Percentiles rank a stretch among this genome's conserved stretches.
Evolutionary conservation across 92 coral and sea anemone genomes (phyloP).

Genomic region (Zoanthus solanderi): DNA sequence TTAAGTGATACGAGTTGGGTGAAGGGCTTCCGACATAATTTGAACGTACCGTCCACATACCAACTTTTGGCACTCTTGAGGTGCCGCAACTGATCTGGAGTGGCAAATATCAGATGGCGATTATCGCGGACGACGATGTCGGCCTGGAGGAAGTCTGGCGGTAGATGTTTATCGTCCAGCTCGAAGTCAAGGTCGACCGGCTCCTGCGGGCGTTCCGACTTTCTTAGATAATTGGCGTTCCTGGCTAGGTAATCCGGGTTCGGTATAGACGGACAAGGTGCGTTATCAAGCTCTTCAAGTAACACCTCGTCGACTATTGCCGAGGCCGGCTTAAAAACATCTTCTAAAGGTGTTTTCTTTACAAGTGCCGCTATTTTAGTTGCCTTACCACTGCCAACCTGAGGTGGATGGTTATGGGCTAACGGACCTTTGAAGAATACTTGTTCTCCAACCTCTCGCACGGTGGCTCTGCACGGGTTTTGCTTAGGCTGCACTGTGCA

Average conservation of each 20-base stretch:
- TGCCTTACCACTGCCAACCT: conserved; percentile 34
- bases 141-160: too few species aligned
- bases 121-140: background rate
- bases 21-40: conserved; percentile 6
- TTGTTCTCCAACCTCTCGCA: background rate
- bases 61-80: conserved; percentile 19
- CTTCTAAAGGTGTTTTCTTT: background rate
- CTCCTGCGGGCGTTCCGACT: conserved; percentile 5
- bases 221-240: background rate
- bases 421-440: background rate
- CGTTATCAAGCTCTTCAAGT: too few species aligned
- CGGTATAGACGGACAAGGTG: background rate
- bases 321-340: too few species aligned
- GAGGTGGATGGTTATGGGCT: conserved; percentile 18
- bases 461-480: background rate
- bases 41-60: background rate
- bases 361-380: too few species aligned
- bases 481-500: background rate
- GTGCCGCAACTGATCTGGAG: conserved; percentile 3
- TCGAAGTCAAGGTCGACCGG: conserved; percentile 20
- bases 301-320: too few species aligned
- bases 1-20: background rate
- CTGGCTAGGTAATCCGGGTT: background rate
- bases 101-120: background rate
- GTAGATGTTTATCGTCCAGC: background rate